Conservation (phyloP, 2,888 invertebrate genomes). For the Plusia festucae region DNA sequence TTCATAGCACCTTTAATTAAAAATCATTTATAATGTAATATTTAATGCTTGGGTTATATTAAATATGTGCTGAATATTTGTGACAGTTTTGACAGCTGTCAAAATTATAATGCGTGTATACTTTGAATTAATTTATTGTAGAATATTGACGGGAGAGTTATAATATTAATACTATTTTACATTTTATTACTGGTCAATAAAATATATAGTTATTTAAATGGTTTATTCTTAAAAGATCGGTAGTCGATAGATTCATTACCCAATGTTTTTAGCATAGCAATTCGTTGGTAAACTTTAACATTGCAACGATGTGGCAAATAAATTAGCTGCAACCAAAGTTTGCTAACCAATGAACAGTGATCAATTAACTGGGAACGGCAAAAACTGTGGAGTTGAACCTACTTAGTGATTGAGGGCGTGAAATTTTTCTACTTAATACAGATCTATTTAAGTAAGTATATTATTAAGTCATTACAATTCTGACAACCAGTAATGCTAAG, state of each 20-base stretch:
- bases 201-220: no score
- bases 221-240: no score
- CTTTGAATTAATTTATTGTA: no score
- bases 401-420: constrained; percentile 35
- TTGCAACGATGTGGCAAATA: constrained; percentile 33
- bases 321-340: constrained; percentile 47
- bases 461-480: no score
- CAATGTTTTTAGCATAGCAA: background rate
- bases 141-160: background rate
- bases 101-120: background rate
- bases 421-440: constrained; percentile 17
- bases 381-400: constrained; percentile 34
- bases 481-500: no score
- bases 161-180: background rate
- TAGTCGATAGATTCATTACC: background rate
- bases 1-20: no score
- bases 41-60: no score
- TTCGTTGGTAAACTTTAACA: constrained; percentile 1
- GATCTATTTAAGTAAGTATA: no score
- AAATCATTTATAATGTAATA: no score
- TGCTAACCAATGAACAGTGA: constrained; percentile 37
- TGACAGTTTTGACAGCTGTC: constrained; percentile 2
- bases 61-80: background rate
- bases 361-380: constrained; percentile 41
- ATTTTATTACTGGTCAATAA: background rate